These are phyloP conservation scores for Platerodrilus igneus DNA, from an alignment of 2,888 invertebrate genomes.

Conservation along the genomic window DNA sequence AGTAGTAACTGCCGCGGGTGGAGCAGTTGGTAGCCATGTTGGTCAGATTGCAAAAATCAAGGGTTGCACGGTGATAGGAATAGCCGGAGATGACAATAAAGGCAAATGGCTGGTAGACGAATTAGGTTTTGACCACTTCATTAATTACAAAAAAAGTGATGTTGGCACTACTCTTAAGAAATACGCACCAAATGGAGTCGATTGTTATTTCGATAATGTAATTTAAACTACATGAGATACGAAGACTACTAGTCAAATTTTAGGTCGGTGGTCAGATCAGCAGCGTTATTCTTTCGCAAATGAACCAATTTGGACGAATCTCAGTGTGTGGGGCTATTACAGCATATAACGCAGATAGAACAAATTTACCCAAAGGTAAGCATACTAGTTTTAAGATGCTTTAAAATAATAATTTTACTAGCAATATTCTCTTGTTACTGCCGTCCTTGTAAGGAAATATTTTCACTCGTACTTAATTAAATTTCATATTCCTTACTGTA, in stretches of 20 bases:
- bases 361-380: no score
- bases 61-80: slow-evolving; percentile 66
- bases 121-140: slow-evolving; percentile 64
- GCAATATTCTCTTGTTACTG: no score
- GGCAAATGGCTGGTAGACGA: slow-evolving; percentile 61
- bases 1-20: slow-evolving; percentile 71
- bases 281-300: background rate
- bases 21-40: slow-evolving; percentile 72
- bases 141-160: slow-evolving; percentile 66
- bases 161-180: slow-evolving; percentile 53
- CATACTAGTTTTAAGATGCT: no score
- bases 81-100: slow-evolving; percentile 67
- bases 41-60: slow-evolving; percentile 75
- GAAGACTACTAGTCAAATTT: background rate
- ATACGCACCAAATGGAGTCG: slow-evolving; percentile 63
- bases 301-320: slow-evolving; percentile 1
- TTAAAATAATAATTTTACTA: no score
- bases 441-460: no score
- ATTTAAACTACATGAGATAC: slow-evolving; percentile 33
- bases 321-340: no score
- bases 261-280: slow-evolving; percentile 2
- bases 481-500: no score
- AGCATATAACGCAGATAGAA: no score
- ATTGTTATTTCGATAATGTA: slow-evolving; percentile 77
- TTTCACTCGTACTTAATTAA: no score